Percentiles rank a stretch among this genome's conserved stretches.
Evolutionary conservation across 2,113 vertebrate genomes (phyloP).

Genomic region (Riparia riparia): DNA sequence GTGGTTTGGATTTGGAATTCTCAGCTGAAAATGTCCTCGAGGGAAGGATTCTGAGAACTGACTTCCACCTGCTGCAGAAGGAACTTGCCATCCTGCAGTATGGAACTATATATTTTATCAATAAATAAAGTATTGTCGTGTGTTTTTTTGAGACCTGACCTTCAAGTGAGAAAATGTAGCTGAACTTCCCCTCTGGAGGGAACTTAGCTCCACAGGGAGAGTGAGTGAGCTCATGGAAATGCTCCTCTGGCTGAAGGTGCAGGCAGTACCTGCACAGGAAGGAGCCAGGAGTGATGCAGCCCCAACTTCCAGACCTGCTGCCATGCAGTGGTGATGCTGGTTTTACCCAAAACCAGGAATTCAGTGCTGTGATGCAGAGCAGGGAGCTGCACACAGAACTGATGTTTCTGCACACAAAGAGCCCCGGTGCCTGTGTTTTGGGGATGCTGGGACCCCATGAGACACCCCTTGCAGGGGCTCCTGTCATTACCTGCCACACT

Average conservation of each 20-base stretch:
- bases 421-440: neutral
- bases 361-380: neutral
- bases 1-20: neutral
- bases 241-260: neutral
- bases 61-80: neutral
- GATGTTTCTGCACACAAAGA: neutral
- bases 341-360: neutral
- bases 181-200: neutral
- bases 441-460: neutral
- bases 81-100: neutral
- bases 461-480: accelerated
- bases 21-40: neutral
- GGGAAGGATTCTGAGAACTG: neutral
- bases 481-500: neutral
- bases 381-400: neutral
- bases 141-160: neutral
- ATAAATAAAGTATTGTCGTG: neutral
- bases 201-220: neutral
- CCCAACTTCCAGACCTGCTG: neutral
- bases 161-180: neutral
- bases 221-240: neutral
- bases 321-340: neutral
- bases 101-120: neutral
- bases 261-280: neutral
- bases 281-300: neutral